Percentiles rank a stretch among this genome's conserved stretches.
These are phyloP conservation scores for Nephrocerus scutellatus DNA, from an alignment of 2,888 invertebrate species.

Conservation along the genomic window DNA sequence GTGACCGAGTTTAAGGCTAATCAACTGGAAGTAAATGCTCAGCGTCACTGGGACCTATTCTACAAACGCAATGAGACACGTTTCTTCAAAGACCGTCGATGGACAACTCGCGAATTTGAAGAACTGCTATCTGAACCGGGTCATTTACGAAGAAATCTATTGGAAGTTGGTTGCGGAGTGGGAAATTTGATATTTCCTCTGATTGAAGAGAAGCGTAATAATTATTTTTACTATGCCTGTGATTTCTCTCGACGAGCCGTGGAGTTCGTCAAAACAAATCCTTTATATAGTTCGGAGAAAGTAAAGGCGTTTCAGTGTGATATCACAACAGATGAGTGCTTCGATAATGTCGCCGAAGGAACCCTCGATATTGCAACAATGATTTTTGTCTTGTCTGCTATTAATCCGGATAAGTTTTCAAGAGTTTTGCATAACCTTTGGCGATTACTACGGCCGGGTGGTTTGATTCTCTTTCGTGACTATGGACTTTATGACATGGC, in stretches of 20 bases:
- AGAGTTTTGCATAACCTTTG: slow-evolving; percentile 59
- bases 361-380: slow-evolving; percentile 76
- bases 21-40: slow-evolving; percentile 73
- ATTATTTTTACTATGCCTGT: slow-evolving; percentile 75
- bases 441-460: slow-evolving; percentile 63
- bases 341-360: slow-evolving; percentile 49
- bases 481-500: slow-evolving; percentile 96
- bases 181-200: slow-evolving; percentile 95
- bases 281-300: slow-evolving; percentile 56
- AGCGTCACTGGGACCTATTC: slow-evolving; percentile 92
- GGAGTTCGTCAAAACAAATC: slow-evolving; percentile 68
- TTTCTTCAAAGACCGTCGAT: slow-evolving; percentile 93
- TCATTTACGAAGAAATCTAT: too few relatives aligned
- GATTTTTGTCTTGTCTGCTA: slow-evolving; percentile 92
- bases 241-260: slow-evolving; percentile 90
- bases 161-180: slow-evolving; percentile 91
- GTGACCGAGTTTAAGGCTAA: slow-evolving; percentile 68
- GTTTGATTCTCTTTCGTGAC: slow-evolving; percentile 80
- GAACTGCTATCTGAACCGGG: slow-evolving; percentile 59
- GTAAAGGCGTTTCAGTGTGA: slow-evolving; percentile 81
- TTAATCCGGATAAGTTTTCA: slow-evolving; percentile 77
- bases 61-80: slow-evolving; percentile 90
- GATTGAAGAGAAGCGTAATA: slow-evolving; percentile 64
- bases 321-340: slow-evolving; percentile 64
- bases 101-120: slow-evolving; percentile 92